Conservation (phyloP, 2,113 vertebrate species). For the Coreoperca whiteheadi region DNA sequence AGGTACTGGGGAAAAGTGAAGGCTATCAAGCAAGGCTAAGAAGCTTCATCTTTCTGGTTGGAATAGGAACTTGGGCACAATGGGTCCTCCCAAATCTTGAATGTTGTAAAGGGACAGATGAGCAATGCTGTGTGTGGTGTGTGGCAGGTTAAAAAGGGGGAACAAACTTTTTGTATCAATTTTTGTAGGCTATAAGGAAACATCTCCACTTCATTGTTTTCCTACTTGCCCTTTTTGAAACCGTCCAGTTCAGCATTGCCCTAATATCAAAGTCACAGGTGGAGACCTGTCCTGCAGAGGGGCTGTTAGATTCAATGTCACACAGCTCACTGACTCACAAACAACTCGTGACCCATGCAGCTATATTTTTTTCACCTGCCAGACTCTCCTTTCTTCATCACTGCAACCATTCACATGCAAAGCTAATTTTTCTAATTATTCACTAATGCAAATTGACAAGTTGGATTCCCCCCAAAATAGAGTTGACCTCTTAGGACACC, state of each 20-base stretch:
- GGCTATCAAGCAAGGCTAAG: neutral
- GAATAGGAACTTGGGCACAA: neutral
- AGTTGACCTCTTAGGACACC: constrained; percentile 35
- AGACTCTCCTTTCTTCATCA: constrained; percentile 48
- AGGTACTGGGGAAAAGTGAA: neutral
- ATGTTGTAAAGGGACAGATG: no score
- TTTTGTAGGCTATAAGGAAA: constrained; percentile 28
- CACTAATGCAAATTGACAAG: constrained; percentile 44
- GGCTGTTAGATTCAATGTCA: constrained; percentile 74
- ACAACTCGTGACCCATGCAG: constrained; percentile 68
- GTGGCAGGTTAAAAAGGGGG: neutral
- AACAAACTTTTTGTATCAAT: neutral
- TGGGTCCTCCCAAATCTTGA: neutral
- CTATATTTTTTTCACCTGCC: constrained; percentile 49
- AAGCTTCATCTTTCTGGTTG: neutral
- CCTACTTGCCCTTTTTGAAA: constrained; percentile 39
- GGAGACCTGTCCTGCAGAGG: constrained; percentile 66
- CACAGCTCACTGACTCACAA: constrained; percentile 76
- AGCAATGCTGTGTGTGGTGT: neutral
- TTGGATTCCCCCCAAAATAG: constrained; percentile 35
- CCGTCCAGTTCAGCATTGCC: constrained; percentile 37
- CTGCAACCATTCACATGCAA: constrained; percentile 18
- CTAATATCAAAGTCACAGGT: constrained; percentile 67
- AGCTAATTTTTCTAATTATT: constrained; percentile 40
- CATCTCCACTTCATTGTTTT: constrained; percentile 48